Conservation (phyloP, 2,888 invertebrate species). For the Trissonchulus sp. region DNA sequence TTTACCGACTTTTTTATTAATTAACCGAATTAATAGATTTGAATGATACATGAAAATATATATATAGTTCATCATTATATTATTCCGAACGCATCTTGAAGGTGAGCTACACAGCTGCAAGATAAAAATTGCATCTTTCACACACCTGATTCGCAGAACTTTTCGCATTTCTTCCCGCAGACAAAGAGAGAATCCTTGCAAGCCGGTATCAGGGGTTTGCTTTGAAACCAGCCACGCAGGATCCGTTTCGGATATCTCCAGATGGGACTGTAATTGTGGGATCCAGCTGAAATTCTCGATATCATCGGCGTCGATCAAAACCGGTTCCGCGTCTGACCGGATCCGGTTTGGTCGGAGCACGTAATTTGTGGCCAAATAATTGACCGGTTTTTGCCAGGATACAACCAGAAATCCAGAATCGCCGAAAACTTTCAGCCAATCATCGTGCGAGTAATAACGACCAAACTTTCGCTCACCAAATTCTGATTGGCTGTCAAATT, state of each 20-base stretch:
- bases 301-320: conserved; percentile 72
- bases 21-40: no score
- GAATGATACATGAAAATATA: no score
- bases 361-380: conserved; percentile 16
- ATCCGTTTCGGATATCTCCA: not conserved
- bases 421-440: conserved; percentile 43
- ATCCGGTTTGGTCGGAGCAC: conserved; percentile 7
- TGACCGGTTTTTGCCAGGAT: not conserved
- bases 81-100: no score
- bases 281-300: conserved; percentile 52
- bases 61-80: no score
- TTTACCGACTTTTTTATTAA: no score
- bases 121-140: no score
- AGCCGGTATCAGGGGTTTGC: conserved; percentile 66
- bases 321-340: no score
- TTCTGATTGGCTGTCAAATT: not conserved
- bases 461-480: conserved; percentile 39
- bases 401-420: conserved; percentile 44
- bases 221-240: conserved; percentile 55
- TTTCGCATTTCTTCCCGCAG: conserved; percentile 66
- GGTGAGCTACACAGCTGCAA: no score
- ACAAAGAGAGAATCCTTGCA: conserved; percentile 82
- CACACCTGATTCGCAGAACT: not conserved
- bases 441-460: conserved; percentile 43
- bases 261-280: conserved; percentile 60